A percentile compares a stretch with the other conserved stretches of the same genome.
Evolutionary conservation across 2,113 vertebrate species (phyloP).

Genomic region (Myodes glareolus): DNA sequence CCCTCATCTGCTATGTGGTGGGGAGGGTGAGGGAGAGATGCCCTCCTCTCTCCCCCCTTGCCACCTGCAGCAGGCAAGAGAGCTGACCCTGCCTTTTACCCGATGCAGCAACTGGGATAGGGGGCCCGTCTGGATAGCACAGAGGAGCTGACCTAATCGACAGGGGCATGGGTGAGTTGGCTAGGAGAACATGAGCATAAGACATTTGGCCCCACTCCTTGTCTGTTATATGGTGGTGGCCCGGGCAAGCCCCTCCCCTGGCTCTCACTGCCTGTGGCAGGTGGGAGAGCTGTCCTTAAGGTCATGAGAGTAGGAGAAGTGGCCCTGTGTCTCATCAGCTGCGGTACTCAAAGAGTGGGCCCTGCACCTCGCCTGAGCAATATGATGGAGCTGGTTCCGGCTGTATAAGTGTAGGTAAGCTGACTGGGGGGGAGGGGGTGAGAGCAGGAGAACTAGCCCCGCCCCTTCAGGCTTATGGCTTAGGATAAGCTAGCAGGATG

Average conservation of each 20-base stretch:
- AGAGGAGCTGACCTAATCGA: neutral
- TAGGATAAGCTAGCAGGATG: neutral
- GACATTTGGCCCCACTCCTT: neutral
- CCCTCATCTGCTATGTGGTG: neutral
- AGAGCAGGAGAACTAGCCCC: neutral
- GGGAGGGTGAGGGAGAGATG: neutral
- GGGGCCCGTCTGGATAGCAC: neutral
- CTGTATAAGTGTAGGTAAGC: neutral
- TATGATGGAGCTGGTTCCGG: neutral
- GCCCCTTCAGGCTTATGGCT: neutral
- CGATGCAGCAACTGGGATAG: too few species aligned
- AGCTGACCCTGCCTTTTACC: too few species aligned
- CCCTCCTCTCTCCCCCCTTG: too few species aligned
- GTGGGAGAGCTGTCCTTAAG: neutral
- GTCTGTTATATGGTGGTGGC: neutral
- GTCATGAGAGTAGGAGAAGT: neutral
- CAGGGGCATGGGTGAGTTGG: neutral
- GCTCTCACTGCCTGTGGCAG: neutral
- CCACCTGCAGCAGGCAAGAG: too few species aligned
- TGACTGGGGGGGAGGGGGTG: neutral
- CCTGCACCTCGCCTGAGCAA: neutral
- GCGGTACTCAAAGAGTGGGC: too few species aligned
- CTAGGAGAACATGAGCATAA: neutral
- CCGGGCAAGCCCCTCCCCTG: too few species aligned
- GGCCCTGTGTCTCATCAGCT: neutral